Percentiles rank a stretch among this genome's conserved stretches.
phyloP scores from a whole-genome alignment of 1,140 invertebrate species.

The Papilio aristodemus region DNA sequence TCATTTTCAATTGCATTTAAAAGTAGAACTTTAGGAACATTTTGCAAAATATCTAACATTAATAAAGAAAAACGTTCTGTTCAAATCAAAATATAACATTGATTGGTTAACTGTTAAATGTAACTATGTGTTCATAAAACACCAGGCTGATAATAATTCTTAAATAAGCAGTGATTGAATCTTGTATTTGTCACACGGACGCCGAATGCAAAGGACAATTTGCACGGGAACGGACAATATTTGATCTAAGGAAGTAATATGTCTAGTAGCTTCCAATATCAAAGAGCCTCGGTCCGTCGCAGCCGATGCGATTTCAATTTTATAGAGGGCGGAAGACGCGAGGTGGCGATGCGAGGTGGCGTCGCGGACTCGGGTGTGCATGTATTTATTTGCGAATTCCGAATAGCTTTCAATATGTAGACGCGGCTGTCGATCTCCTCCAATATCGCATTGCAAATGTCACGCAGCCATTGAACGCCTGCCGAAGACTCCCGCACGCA shows the following conservation, averaged over 20 bases:
- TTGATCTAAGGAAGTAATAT: constrained; percentile 47
- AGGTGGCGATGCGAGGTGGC: constrained; percentile 47
- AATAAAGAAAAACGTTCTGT: too few relatives aligned
- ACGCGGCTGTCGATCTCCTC: constrained; percentile 73
- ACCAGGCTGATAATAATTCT: background rate
- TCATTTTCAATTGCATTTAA: too few relatives aligned
- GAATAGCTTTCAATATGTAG: constrained; percentile 79
- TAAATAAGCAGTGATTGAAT: constrained; percentile 26
- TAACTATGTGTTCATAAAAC: background rate
- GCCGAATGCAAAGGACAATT: constrained; percentile 36
- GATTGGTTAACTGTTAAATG: background rate
- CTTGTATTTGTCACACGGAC: constrained; percentile 22
- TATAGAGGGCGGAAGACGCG: constrained; percentile 63
- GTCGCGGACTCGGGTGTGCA: constrained; percentile 53
- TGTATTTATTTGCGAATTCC: constrained; percentile 80
- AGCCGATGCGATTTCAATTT: constrained; percentile 77
- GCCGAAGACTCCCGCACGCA: constrained; percentile 62
- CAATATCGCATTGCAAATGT: constrained; percentile 70
- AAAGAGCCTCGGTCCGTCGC: constrained; percentile 60
- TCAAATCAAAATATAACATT: too few relatives aligned
- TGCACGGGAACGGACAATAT: constrained; percentile 39
- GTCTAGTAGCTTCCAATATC: constrained; percentile 49
- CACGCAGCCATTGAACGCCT: constrained; percentile 60
- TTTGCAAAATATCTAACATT: too few relatives aligned
- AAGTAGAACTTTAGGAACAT: too few relatives aligned